These are phyloP conservation scores for Ammospiza caudacuta DNA, from an alignment of 2,113 vertebrate genomes.

Conservation along the genomic window DNA sequence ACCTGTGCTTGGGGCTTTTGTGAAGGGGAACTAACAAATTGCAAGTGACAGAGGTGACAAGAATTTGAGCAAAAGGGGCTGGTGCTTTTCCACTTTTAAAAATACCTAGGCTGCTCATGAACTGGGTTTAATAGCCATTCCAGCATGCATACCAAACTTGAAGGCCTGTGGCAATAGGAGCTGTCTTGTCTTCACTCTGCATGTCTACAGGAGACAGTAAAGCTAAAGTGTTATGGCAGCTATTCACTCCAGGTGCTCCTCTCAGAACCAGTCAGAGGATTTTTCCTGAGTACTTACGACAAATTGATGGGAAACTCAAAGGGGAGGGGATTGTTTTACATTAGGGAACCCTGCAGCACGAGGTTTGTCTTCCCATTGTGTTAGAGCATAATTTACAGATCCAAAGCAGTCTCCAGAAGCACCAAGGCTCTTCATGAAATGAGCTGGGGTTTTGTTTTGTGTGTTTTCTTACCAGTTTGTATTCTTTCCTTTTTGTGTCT, in stretches of 20 bases:
- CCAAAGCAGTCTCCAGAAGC: conserved; percentile 44
- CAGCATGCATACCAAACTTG: conserved; percentile 17
- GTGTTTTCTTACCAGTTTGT: conserved; percentile 20
- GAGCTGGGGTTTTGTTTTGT: background rate
- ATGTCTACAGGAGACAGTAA: background rate
- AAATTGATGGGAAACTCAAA: background rate
- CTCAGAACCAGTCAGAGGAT: background rate
- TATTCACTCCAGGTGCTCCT: background rate
- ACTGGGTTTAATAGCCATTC: conserved; percentile 39
- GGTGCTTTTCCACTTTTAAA: background rate
- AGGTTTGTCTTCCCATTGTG: background rate
- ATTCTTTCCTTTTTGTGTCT: conserved; percentile 56
- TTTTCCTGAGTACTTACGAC: background rate
- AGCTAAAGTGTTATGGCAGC: background rate
- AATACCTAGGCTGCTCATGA: background rate
- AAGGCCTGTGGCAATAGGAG: conserved; percentile 19
- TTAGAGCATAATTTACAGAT: conserved; percentile 3
- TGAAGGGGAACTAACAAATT: background rate
- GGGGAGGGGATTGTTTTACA: background rate
- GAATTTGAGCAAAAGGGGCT: conserved; percentile 7
- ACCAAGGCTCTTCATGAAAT: background rate
- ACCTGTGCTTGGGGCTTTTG: background rate
- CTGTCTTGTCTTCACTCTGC: conserved; percentile 9
- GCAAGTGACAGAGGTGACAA: background rate
- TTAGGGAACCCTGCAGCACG: background rate